Evolutionary conservation across 2,888 invertebrate genomes (phyloP).

Genomic region (Charanyca ferruginea): DNA sequence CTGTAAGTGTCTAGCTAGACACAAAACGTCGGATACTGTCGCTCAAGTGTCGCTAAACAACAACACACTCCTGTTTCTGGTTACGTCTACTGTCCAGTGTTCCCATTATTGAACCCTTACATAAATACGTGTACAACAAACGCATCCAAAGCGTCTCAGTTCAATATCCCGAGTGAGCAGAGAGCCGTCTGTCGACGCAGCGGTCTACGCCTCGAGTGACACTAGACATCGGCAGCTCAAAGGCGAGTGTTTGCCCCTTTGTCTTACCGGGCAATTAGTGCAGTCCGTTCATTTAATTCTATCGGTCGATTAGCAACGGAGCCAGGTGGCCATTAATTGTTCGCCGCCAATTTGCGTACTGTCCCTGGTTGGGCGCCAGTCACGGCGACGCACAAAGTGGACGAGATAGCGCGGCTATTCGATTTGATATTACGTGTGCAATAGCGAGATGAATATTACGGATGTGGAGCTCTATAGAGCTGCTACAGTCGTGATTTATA

Average conservation of each 20-base stretch:
- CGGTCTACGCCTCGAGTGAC: slow-evolving; percentile 86
- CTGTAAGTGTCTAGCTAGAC: slow-evolving; percentile 1
- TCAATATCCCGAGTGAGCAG: slow-evolving; percentile 68
- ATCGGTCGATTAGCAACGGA: slow-evolving; percentile 90
- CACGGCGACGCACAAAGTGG: slow-evolving; percentile 72
- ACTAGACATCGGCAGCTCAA: slow-evolving; percentile 87
- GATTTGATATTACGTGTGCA: slow-evolving; percentile 70
- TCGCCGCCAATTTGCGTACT: slow-evolving; percentile 83
- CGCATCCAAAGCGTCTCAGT: slow-evolving; percentile 65
- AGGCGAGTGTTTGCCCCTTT: slow-evolving; percentile 90
- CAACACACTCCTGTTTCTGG: slow-evolving; percentile 46
- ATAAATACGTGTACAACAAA: slow-evolving; percentile 49
- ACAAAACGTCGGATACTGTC: slow-evolving; percentile 11
- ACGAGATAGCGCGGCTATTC: slow-evolving; percentile 66
- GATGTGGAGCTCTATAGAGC: slow-evolving; percentile 53
- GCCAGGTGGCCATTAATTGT: slow-evolving; percentile 89
- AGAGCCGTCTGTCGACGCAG: slow-evolving; percentile 74
- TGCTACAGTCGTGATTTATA: slow-evolving; percentile 28
- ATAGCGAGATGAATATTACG: slow-evolving; percentile 66
- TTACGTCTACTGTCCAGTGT: slow-evolving; percentile 41
- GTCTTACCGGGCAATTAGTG: slow-evolving; percentile 90
- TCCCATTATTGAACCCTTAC: slow-evolving; percentile 45
- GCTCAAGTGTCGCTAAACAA: slow-evolving; percentile 41
- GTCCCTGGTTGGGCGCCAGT: slow-evolving; percentile 80
- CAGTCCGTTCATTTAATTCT: slow-evolving; percentile 91